These are phyloP conservation scores for Catostylus mosaicus DNA, from an alignment of 30 jellyfish, hydroid and myxozoan species.

Conservation along the genomic window DNA sequence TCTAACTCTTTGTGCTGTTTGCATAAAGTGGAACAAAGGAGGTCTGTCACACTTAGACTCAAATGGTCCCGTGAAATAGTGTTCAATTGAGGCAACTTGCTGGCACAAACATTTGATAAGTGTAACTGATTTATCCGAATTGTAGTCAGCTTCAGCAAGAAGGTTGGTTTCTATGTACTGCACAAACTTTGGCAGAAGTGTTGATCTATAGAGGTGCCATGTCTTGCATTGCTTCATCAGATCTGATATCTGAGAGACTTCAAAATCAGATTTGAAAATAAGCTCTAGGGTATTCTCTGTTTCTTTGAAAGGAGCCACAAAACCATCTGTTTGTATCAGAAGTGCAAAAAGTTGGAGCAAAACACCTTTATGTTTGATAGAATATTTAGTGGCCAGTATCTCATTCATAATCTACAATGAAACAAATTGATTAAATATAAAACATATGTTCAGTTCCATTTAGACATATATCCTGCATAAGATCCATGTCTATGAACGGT, in stretches of 20 bases:
- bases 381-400: neutral
- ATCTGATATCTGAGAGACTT: neutral
- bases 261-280: slow-evolving; percentile 1
- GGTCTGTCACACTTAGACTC: neutral
- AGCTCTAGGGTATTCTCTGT: neutral
- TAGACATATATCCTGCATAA: too few relatives aligned
- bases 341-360: neutral
- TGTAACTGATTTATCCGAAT: neutral
- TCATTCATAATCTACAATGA: slow-evolving; percentile 15
- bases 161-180: slow-evolving; percentile 15
- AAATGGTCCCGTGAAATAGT: slow-evolving; percentile 14
- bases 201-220: neutral
- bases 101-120: slow-evolving; percentile 11
- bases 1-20: neutral
- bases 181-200: slow-evolving; percentile 1
- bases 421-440: neutral
- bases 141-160: slow-evolving; percentile 2
- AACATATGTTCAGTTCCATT: neutral
- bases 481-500: too few relatives aligned
- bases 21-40: neutral
- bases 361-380: neutral
- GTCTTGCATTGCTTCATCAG: slow-evolving; percentile 11
- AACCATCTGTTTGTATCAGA: slow-evolving; percentile 1
- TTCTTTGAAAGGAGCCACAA: neutral
- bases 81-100: slow-evolving; percentile 7